Conservation (phyloP, 2,888 invertebrate species). For the Drosophila tanythrix region DNA sequence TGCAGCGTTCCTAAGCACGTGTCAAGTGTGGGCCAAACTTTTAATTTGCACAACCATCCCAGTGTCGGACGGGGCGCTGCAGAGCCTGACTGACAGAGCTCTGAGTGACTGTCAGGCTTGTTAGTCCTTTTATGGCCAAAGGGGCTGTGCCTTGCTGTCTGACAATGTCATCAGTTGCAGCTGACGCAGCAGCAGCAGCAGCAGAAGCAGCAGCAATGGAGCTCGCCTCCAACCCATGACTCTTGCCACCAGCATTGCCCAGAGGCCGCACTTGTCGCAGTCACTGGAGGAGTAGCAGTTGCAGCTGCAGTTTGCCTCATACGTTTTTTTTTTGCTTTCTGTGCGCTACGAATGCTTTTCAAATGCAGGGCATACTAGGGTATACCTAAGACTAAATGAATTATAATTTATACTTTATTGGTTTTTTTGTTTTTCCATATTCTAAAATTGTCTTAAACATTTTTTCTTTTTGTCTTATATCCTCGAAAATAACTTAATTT, state of each 20-base stretch:
- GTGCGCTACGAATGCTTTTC: neutral
- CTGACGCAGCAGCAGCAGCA: constrained; percentile 72
- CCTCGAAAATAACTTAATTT: no score
- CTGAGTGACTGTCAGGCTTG: constrained; percentile 79
- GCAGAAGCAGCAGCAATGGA: constrained; percentile 16
- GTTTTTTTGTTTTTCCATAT: neutral
- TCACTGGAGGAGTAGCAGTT: constrained; percentile 33
- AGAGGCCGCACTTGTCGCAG: constrained; percentile 20
- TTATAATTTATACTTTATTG: neutral
- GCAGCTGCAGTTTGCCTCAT: constrained; percentile 40
- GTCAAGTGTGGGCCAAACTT: constrained; percentile 79
- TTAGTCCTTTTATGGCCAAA: constrained; percentile 66
- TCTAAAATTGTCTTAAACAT: neutral
- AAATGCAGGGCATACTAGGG: neutral
- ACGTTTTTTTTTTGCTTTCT: constrained; percentile 11
- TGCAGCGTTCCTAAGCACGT: constrained; percentile 70
- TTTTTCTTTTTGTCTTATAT: neutral
- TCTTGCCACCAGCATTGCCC: neutral
- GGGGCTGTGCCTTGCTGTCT: constrained; percentile 65
- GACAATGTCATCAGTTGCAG: constrained; percentile 82
- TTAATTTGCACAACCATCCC: constrained; percentile 70
- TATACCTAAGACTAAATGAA: neutral
- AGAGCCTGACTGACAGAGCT: constrained; percentile 60
- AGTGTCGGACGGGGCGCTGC: neutral
- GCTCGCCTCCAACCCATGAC: constrained; percentile 5